phyloP scores from a whole-genome alignment of 2,888 invertebrate species.

The Scaptomyza reducta region DNA sequence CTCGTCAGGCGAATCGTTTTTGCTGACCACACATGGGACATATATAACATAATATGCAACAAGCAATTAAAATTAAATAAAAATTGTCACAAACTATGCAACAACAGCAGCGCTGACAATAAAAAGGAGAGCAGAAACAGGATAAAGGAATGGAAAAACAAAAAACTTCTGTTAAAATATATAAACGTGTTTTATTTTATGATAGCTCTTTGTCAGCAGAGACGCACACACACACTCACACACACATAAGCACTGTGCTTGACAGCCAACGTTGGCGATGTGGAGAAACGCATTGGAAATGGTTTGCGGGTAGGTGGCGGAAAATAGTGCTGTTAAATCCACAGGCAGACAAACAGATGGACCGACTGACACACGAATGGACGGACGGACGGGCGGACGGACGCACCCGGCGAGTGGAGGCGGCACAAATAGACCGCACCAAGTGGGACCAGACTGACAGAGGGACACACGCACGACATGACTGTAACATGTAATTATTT shows the following conservation, averaged over 20 bases:
- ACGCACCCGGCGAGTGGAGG: slow-evolving; percentile 31
- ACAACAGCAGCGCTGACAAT: slow-evolving; percentile 45
- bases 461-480: slow-evolving; percentile 70
- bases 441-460: slow-evolving; percentile 56
- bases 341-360: slow-evolving; percentile 26
- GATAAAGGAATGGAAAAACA: slow-evolving; percentile 15
- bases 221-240: slow-evolving; percentile 23
- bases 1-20: slow-evolving; percentile 38
- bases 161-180: slow-evolving; percentile 56
- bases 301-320: neutral
- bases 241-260: slow-evolving; percentile 45
- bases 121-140: slow-evolving; percentile 10
- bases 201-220: slow-evolving; percentile 74
- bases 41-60: slow-evolving; percentile 71
- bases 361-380: slow-evolving; percentile 12
- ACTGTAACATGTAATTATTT: slow-evolving; percentile 79
- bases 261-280: slow-evolving; percentile 54
- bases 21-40: slow-evolving; percentile 49
- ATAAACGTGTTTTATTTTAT: slow-evolving; percentile 76
- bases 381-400: slow-evolving; percentile 19
- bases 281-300: slow-evolving; percentile 17
- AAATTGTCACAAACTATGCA: slow-evolving; percentile 70
- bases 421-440: slow-evolving; percentile 72
- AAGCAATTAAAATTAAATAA: slow-evolving; percentile 76
- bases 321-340: slow-evolving; percentile 24